Conservation (phyloP, 2,888 invertebrate species). For the Chorisops tibialis region DNA sequence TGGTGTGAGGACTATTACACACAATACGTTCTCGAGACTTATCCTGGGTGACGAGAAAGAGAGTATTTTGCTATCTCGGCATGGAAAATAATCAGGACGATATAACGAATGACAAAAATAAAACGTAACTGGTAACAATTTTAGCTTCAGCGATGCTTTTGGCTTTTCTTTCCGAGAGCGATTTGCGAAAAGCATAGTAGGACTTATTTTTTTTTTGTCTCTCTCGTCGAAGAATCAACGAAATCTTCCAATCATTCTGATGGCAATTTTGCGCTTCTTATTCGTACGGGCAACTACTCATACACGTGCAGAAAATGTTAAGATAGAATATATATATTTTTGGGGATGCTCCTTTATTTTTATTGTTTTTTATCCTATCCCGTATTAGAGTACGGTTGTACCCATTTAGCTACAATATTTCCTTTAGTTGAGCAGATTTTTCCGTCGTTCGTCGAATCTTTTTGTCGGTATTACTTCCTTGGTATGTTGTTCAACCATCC, state of each 20-base stretch:
- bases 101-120: conserved; percentile 7
- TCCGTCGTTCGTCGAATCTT: conserved; percentile 20
- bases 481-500: conserved; percentile 4
- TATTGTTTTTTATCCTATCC: conserved; percentile 29
- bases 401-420: not conserved
- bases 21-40: conserved; percentile 6
- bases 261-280: conserved; percentile 30
- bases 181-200: conserved; percentile 19
- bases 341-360: conserved; percentile 26
- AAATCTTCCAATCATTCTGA: conserved; percentile 32
- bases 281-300: conserved; percentile 18
- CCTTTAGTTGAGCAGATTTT: not conserved
- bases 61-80: conserved; percentile 16
- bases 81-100: conserved; percentile 14
- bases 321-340: conserved; percentile 1
- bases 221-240: conserved; percentile 28
- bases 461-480: conserved; percentile 19
- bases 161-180: conserved; percentile 15
- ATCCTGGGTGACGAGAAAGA: conserved; percentile 3
- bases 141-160: conserved; percentile 4
- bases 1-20: not conserved
- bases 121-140: conserved; percentile 19
- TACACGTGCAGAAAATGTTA: conserved; percentile 2
- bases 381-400: not conserved
- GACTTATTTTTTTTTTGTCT: conserved; percentile 22